These are phyloP conservation scores for Callosobruchus maculatus DNA, from an alignment of 2,888 invertebrate genomes.

Conservation along the genomic window DNA sequence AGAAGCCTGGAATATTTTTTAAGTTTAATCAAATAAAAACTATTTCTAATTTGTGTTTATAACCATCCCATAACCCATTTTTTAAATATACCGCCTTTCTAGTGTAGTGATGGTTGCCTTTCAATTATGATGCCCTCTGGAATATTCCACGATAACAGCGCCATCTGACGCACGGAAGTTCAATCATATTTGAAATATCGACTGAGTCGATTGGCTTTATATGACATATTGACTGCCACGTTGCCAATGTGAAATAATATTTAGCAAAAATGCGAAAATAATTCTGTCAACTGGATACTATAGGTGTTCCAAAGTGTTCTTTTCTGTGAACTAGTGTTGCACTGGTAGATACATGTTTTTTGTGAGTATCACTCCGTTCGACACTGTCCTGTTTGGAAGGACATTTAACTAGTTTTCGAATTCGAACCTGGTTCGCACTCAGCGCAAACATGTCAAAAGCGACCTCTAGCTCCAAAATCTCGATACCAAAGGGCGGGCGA, in stretches of 20 bases:
- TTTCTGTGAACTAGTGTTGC: too few species aligned
- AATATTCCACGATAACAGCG: slow-evolving; percentile 5
- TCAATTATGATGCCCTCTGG: background rate
- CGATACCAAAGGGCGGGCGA: too few species aligned
- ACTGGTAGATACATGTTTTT: too few species aligned
- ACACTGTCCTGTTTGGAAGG: too few species aligned
- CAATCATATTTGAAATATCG: slow-evolving; percentile 5
- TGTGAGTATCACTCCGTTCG: too few species aligned
- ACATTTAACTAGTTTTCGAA: too few species aligned
- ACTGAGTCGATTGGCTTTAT: background rate
- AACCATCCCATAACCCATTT: background rate
- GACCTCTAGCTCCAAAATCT: too few species aligned
- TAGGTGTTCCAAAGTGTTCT: too few species aligned
- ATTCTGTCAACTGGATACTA: too few species aligned
- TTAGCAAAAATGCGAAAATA: too few species aligned
- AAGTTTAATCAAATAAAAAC: slow-evolving; percentile 14
- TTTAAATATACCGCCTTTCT: background rate
- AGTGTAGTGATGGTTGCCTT: background rate
- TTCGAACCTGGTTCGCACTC: too few species aligned
- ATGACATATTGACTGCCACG: background rate
- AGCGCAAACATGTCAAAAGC: too few species aligned
- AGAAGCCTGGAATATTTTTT: slow-evolving; percentile 82
- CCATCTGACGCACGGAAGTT: background rate
- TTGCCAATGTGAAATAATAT: background rate
- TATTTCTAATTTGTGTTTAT: background rate